These are phyloP conservation scores for Pseudotriccus pelzelni DNA, from an alignment of 2,797 vertebrate genomes.

Conservation along the genomic window DNA sequence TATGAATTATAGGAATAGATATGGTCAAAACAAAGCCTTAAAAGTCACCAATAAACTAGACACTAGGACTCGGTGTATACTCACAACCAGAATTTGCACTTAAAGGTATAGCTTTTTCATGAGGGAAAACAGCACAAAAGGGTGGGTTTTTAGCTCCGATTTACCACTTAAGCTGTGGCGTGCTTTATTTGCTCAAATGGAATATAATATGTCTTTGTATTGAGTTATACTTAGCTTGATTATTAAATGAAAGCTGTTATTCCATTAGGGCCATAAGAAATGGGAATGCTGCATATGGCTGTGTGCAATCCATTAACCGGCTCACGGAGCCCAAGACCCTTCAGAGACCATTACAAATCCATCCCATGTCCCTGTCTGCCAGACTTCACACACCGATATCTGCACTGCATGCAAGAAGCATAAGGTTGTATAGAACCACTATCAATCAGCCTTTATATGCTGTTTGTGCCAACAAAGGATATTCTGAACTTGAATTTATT, in stretches of 20 bases:
- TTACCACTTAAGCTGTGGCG: background rate
- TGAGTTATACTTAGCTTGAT: conserved; percentile 35
- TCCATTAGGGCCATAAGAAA: conserved; percentile 10
- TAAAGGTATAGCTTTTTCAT: background rate
- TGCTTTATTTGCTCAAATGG: background rate
- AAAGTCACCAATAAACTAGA: background rate
- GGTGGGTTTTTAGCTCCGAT: background rate
- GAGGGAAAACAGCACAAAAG: background rate
- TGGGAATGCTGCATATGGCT: conserved; percentile 13
- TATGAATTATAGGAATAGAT: background rate
- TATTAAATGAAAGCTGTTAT: conserved; percentile 61
- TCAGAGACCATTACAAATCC: conserved; percentile 36
- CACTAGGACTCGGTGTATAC: background rate
- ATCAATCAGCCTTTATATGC: background rate
- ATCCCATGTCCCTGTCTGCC: background rate
- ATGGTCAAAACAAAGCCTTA: background rate
- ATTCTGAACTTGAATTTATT: background rate
- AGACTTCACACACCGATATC: conserved; percentile 14
- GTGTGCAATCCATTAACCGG: conserved; percentile 31
- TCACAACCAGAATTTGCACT: background rate
- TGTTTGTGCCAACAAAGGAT: background rate
- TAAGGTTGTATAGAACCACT: background rate
- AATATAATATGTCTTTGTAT: conserved; percentile 15
- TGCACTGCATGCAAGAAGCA: background rate
- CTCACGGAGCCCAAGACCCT: background rate